These are phyloP conservation scores for Tetropium fuscum DNA, from an alignment of 2,888 invertebrate genomes.

Conservation along the genomic window DNA sequence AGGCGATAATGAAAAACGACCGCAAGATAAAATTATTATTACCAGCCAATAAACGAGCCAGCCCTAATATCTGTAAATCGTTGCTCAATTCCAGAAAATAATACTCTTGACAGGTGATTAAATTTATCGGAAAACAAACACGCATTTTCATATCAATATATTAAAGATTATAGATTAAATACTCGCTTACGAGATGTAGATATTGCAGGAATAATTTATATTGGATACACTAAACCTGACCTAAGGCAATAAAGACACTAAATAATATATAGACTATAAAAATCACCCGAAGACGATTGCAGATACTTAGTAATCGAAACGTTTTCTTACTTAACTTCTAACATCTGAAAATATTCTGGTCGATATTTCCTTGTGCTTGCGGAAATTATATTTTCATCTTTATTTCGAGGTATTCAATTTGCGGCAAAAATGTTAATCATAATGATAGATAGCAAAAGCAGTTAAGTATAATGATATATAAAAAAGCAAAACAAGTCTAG, in stretches of 20 bases:
- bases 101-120: conserved; percentile 35
- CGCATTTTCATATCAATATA: neutral
- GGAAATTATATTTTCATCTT: no score
- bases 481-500: no score
- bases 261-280: no score
- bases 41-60: neutral
- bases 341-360: no score
- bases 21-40: neutral
- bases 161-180: conserved; percentile 23
- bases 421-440: no score
- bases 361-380: no score
- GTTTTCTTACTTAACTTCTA: no score
- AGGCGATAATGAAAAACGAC: neutral
- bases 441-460: no score
- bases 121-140: conserved; percentile 34
- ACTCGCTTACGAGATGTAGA: neutral
- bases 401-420: no score
- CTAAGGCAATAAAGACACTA: neutral
- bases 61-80: neutral
- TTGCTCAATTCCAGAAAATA: conserved; percentile 15
- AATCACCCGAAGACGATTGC: no score
- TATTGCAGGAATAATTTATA: neutral
- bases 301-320: no score
- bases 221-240: neutral
- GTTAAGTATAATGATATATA: no score